Conservation (phyloP, 2,797 vertebrate species). For the Tenualosa ilisha region DNA sequence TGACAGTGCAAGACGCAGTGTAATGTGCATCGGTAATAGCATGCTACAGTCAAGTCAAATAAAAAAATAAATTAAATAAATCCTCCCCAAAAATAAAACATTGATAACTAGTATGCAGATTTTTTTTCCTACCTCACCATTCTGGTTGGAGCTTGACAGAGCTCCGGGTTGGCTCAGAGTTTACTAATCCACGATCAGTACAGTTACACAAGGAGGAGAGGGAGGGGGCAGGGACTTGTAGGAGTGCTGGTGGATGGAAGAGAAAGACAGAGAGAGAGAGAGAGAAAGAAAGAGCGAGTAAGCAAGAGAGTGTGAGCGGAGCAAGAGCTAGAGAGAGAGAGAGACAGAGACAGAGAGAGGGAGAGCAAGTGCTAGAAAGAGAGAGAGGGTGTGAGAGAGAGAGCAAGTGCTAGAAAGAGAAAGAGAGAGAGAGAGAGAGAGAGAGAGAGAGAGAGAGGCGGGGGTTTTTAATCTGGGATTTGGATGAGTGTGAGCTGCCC, state of each 20-base stretch:
- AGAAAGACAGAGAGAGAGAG: constrained; percentile 42
- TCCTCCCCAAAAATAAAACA: constrained; percentile 16
- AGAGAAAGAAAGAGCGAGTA: constrained; percentile 16
- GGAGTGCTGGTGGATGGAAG: constrained; percentile 52
- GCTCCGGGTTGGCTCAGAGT: constrained; percentile 59
- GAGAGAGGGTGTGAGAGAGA: constrained; percentile 29
- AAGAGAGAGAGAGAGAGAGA: constrained; percentile 33
- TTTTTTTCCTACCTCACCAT: constrained; percentile 81
- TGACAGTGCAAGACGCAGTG: not conserved
- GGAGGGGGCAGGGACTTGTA: constrained; percentile 43
- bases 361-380: constrained; percentile 33
- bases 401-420: constrained; percentile 40
- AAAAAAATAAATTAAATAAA: not conserved
- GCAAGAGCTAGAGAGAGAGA: too few relatives aligned
- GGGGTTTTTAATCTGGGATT: constrained; percentile 72
- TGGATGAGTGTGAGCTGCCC: constrained; percentile 68
- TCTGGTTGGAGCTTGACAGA: constrained; percentile 68
- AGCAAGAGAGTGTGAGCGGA: not conserved
- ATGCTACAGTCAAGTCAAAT: not conserved
- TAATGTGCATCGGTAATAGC: constrained; percentile 6
- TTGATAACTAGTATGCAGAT: constrained; percentile 36
- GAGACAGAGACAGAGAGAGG: not conserved
- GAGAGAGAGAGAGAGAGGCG: constrained; percentile 33
- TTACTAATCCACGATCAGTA: constrained; percentile 72
- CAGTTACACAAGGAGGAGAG: constrained; percentile 62